Conservation (phyloP, 2,113 vertebrate species). For the Apistogramma diplotaenia region DNA sequence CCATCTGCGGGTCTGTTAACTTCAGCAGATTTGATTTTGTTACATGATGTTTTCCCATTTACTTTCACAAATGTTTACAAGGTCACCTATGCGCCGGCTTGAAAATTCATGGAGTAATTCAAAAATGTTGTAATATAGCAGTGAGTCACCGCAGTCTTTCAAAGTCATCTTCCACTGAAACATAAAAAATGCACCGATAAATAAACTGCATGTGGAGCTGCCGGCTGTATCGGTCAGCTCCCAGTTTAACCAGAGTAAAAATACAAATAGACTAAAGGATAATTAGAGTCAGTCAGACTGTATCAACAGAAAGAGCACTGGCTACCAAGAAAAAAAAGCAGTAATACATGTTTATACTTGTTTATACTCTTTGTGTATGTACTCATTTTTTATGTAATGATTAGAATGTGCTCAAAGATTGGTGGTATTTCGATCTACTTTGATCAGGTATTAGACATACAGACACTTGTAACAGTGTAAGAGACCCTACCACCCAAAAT, state of each 20-base stretch:
- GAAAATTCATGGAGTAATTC: not conserved
- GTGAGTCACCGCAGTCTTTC: not conserved
- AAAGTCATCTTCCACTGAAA: not conserved
- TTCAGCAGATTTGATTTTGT: not conserved
- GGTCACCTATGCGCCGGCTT: not conserved
- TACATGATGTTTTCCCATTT: not conserved
- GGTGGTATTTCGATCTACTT: not conserved
- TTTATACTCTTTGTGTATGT: not conserved
- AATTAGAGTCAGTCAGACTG: not conserved
- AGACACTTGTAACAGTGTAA: not conserved
- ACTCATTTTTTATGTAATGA: fast-evolving
- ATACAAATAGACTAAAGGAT: not conserved
- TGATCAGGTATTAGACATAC: not conserved
- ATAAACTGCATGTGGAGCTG: not conserved
- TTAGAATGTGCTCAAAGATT: not conserved
- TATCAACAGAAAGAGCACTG: not conserved
- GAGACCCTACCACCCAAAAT: too few relatives aligned
- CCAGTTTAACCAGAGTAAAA: not conserved
- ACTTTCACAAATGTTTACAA: slow-evolving; percentile 15
- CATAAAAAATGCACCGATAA: not conserved
- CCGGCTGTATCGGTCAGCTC: not conserved
- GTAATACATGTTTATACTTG: not conserved
- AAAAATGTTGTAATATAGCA: not conserved
- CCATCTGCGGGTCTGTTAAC: slow-evolving; percentile 47
- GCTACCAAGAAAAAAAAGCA: not conserved